These are phyloP conservation scores for Anguilla anguilla DNA, from an alignment of 2,797 vertebrate species.

Conservation along the genomic window DNA sequence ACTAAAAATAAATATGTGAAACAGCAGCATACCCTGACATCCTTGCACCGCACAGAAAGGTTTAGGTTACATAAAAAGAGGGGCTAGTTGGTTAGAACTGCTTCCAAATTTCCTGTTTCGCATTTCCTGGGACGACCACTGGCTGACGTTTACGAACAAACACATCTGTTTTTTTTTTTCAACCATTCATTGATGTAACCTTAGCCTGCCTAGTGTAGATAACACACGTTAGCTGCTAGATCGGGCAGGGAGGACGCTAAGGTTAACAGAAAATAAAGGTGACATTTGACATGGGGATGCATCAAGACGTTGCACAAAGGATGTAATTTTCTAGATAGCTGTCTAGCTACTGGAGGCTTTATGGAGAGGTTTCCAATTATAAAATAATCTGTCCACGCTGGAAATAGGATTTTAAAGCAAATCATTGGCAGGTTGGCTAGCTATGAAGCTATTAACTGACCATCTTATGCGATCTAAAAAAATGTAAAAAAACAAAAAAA, in stretches of 20 bases:
- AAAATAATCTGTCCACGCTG: not conserved
- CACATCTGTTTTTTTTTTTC: constrained; percentile 6
- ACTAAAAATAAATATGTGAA: no score
- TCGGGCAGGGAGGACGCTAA: not conserved
- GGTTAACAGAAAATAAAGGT: constrained; percentile 7
- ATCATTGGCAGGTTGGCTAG: no score
- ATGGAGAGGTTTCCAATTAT: not conserved
- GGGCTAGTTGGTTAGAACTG: not conserved
- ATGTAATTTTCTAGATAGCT: no score
- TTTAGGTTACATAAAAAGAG: not conserved
- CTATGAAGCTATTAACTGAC: not conserved
- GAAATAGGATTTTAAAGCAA: not conserved
- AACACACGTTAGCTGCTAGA: not conserved
- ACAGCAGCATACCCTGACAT: no score
- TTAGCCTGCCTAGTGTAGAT: not conserved
- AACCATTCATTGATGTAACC: constrained; percentile 5
- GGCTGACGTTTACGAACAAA: not conserved
- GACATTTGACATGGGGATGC: not conserved
- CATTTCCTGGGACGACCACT: constrained; percentile 28
- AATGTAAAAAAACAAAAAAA: not conserved
- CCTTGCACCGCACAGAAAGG: no score
- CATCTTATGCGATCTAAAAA: not conserved
- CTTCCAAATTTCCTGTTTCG: constrained; percentile 31
- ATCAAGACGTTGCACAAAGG: not conserved
- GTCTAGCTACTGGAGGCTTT: no score